Base-by-base conservation (phyloP, 1,140 invertebrate genomes). In the Caenorhabditis inopinata region DNA sequence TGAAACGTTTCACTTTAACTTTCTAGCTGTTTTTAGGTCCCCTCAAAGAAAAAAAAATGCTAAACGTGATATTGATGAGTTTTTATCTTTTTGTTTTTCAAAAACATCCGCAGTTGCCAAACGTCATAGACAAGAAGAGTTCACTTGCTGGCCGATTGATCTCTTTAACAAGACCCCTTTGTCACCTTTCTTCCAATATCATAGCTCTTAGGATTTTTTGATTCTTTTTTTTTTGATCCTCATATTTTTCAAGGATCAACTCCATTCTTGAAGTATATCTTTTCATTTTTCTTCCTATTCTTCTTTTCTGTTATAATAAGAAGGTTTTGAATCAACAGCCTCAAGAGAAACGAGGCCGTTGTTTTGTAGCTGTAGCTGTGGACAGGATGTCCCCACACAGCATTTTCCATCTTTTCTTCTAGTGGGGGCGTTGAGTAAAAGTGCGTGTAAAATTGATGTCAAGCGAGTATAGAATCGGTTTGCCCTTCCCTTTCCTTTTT, bases 361-460 rank as follows among this genome's bases (percentile, higher is more conserved):
- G 16, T 68, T 5, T 42, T 18, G 25, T 38, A 2, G 25, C 2
- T 25, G 21, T 23, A 42, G 38, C 51, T 29, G n/a, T 29, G 6
- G 58, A 38, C 32, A 38, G 58, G 58, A 68, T 42, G 32, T 68
- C 58, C 58, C n/a, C n/a, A 9, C n/a, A 1, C 58, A 12, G 32
- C 58, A 38, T 38, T 68, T 25, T 21, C n/a, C 32, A 29, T 29
- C 27, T 51, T 51, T 25, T 51, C 49, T 32, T 29, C 32, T 38
- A 68, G 32, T 68, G 58, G 27, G 32, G 32, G 58, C 58, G 58
- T 68, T 68, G 58, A 29, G 58, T 68, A 68, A 68, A 68, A 68
- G 58, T 68, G 58, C 58, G 58, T 68, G 58, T 68, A 68, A 68
- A 68, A 68, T 68, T 68, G 58, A 68, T 68, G 58, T 68, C 58